Base-by-base conservation (phyloP, 2,888 invertebrate genomes). In the Anoplius nigerrimus region DNA sequence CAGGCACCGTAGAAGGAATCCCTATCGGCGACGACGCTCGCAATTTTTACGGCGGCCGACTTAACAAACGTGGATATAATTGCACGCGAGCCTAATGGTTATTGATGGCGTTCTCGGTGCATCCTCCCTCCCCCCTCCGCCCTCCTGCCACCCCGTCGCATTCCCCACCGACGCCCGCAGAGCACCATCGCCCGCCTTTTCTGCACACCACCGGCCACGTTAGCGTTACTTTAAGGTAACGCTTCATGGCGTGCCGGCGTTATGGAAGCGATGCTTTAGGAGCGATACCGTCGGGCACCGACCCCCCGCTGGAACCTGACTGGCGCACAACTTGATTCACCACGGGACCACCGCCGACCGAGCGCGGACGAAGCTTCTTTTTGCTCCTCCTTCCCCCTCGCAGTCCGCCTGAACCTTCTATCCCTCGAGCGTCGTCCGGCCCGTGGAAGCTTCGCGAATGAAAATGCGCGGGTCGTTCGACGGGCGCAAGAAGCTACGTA, bases 1-100 rank as follows among this genome's bases (percentile, higher is more conserved):
- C 53, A 22, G 27, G 22, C 15, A 54, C 16, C 27, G 27, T 27
- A 11, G 13, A 22, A 18, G 55, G 51, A 54, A 42, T 60, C 53
- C 48, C 21, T 48, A 27, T 48, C 52, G 46, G 48, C 34, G 55
- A 56, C 62, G 45, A 52, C 43, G 20, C 46, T 24, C 61, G 6
- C 62, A 57, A 72, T 69, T 79, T 71, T 66, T 69, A 15, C 69
- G 71, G 24, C 55, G 64, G 34, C 66, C 76, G 75, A n/a, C 72
- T 79, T 82, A 82, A 83, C 80, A 81, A 85, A 85, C 83, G 83
- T 79, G 80, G 72, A 83, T 86, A 84, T 86, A 87, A 87, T 86
- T 87, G 84, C 85, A 74, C 81, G 78, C 73, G 79, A 80, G 77
- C 79, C 83, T 86, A 87, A 87, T 85, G 86, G 79, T 87, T 86